phyloP scores from a whole-genome alignment of 2,888 invertebrate genomes.

The Acleris sparsana region DNA sequence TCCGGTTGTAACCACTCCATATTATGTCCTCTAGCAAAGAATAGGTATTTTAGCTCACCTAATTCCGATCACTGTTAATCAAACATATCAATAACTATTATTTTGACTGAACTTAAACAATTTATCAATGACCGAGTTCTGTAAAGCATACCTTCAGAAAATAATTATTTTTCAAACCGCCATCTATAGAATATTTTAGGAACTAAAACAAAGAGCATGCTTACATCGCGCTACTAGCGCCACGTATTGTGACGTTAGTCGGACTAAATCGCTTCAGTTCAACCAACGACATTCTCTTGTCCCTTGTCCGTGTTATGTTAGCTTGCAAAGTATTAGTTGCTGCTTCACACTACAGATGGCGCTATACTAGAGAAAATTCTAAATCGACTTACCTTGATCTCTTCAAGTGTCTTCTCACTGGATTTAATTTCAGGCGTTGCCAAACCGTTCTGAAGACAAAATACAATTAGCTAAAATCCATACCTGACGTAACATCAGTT shows the following conservation, averaged over 20 bases:
- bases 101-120: too few species aligned
- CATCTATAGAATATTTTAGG: not conserved
- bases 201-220: not conserved
- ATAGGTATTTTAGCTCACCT: too few species aligned
- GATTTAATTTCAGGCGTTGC: constrained; percentile 67
- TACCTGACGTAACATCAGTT: too few species aligned
- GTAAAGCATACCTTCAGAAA: not conserved
- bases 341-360: constrained; percentile 49
- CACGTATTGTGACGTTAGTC: not conserved
- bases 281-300: too few species aligned
- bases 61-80: too few species aligned
- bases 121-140: not conserved
- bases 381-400: constrained; percentile 65
- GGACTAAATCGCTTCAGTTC: not conserved
- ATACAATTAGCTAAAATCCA: constrained; percentile 28
- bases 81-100: too few species aligned
- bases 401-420: constrained; percentile 74
- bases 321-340: not conserved
- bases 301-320: not conserved
- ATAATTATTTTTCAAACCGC: not conserved
- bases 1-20: too few species aligned
- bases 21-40: too few species aligned
- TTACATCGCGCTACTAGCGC: not conserved
- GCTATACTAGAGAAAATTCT: constrained; percentile 33
- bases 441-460: constrained; percentile 66